Base-by-base conservation (phyloP, 2,797 vertebrate species). In the Tiaroga cobitis region DNA sequence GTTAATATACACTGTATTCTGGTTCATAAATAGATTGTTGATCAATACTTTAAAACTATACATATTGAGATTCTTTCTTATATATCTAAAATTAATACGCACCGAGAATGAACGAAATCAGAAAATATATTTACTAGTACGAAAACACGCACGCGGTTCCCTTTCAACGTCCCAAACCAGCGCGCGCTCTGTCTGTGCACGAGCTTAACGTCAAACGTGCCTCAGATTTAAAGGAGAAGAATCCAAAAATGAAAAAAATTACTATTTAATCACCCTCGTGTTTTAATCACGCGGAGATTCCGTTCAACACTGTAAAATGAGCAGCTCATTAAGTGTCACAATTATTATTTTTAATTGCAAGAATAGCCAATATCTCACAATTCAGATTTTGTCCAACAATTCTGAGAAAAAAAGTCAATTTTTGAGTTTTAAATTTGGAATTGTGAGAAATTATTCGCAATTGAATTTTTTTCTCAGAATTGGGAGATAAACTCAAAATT, bases 11-110 rank as follows among this genome's bases (percentile, higher is more conserved):
- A 75, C 82, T 83, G 85, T 86, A 85, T 76, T 85, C 83, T 73
- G 24, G 26, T 90, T 89, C 83, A 94, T 93, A 93, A 92, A 94
- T 92, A 92, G 59, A 90, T 90, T 70, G 89, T 86, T 88, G 89
- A 78, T 88, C 89, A 87, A 90, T 90, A 90, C 85, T 91, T 91
- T 90, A 90, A 91, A 92, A 91, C 92, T 93, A 91, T 92, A 92
- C 91, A 92, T 68, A 49, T 49, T 82, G 72, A 61, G 67, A 85
- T 81, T 87, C 69, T 80, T 87, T 80, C 70, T 89, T 87, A 84
- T 79, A 89, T 81, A 82, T 89, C 86, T 81, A 54, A 78, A 82
- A 87, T 89, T 46, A 89, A 76, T 83, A 89, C 32, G 83, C 83
- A 87, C 83, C 77, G 4, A 87, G 80, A 87, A 81, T 78, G 56